Conservation (phyloP, 1,140 invertebrate genomes). For the Lordiphosa mommai region DNA sequence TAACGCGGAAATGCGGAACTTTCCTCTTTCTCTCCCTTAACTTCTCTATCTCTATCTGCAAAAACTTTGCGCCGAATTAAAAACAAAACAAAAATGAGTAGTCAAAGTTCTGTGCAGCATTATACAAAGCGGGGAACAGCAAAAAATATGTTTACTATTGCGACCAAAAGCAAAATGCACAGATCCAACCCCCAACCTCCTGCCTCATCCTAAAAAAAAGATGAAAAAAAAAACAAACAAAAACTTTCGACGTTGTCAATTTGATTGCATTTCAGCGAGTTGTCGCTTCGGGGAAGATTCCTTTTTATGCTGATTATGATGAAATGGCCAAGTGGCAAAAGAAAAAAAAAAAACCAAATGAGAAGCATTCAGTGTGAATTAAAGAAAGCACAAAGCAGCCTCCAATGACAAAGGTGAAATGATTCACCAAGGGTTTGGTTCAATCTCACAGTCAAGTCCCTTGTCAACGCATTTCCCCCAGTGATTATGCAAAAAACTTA, state of each 20-base stretch:
- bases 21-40: background rate
- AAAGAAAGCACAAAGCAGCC: too few relatives aligned
- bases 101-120: conserved; percentile 55
- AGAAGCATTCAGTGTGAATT: too few relatives aligned
- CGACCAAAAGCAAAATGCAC: conserved; percentile 1
- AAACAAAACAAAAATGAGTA: conserved; percentile 38
- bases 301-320: too few relatives aligned
- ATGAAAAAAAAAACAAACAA: background rate
- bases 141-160: conserved; percentile 63
- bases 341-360: too few relatives aligned
- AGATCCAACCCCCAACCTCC: background rate
- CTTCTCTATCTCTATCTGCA: conserved; percentile 8
- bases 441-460: too few relatives aligned
- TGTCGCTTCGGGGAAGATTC: background rate
- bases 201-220: too few relatives aligned
- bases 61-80: conserved; percentile 63
- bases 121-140: conserved; percentile 49
- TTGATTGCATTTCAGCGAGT: conserved; percentile 58
- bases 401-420: too few relatives aligned
- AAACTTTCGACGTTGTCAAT: conserved; percentile 54
- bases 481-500: too few relatives aligned
- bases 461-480: too few relatives aligned
- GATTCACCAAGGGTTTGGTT: too few relatives aligned
- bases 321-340: too few relatives aligned
- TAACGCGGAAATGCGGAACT: conserved; percentile 35